A percentile compares a stretch with the other conserved stretches of the same genome.
These are phyloP conservation scores for Lasioglossum marginatum DNA, from an alignment of 2,888 invertebrate species.

Conservation along the genomic window DNA sequence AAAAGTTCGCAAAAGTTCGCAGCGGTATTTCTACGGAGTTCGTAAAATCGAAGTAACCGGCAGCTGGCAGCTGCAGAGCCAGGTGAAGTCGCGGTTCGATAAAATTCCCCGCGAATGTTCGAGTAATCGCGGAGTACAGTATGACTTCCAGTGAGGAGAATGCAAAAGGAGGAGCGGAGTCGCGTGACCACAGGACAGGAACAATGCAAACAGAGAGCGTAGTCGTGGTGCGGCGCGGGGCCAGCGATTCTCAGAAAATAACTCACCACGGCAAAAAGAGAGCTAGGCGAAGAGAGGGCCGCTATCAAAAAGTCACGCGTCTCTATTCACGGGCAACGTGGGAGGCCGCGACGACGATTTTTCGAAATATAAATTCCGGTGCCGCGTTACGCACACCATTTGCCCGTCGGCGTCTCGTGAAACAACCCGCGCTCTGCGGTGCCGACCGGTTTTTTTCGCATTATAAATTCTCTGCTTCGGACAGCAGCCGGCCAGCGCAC, in stretches of 20 bases:
- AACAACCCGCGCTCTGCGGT: conserved; percentile 62
- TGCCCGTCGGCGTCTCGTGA: conserved; percentile 61
- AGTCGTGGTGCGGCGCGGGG: conserved; percentile 22
- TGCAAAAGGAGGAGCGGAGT: neutral
- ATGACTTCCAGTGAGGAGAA: neutral
- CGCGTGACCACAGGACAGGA: conserved; percentile 26
- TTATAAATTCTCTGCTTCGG: conserved; percentile 80
- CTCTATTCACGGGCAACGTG: conserved; percentile 32
- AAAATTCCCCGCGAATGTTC: neutral
- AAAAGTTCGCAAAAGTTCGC: neutral
- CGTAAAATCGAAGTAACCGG: neutral
- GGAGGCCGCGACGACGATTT: conserved; percentile 42
- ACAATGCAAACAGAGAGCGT: conserved; percentile 34
- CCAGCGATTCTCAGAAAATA: conserved; percentile 41
- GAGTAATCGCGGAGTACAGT: neutral
- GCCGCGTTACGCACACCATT: conserved; percentile 60
- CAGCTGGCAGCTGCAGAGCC: neutral
- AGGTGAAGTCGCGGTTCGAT: neutral
- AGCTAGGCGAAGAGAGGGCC: neutral
- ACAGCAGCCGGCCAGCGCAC: conserved; percentile 72
- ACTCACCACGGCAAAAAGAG: conserved; percentile 18
- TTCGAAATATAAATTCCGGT: conserved; percentile 60
- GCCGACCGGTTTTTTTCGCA: conserved; percentile 69
- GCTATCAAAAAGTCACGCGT: conserved; percentile 55
- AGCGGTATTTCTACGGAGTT: neutral